phyloP scores from a whole-genome alignment of 2,888 invertebrate genomes.

The Torymus tubicola region DNA sequence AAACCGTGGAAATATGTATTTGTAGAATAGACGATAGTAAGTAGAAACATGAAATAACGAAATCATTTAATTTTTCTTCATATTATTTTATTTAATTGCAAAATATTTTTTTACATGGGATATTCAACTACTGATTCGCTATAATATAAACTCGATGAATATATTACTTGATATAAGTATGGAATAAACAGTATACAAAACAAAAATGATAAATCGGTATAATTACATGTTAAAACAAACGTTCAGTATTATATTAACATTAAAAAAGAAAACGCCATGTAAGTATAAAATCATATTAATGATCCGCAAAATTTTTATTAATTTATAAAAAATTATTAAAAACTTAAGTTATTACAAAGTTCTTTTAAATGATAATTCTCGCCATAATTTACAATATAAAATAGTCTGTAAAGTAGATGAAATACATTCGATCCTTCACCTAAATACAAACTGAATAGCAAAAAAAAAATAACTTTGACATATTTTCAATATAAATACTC shows the following conservation, averaged over 20 bases:
- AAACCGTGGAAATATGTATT: too few species aligned
- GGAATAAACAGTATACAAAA: slow-evolving; percentile 21
- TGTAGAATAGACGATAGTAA: too few species aligned
- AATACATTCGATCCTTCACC: slow-evolving; percentile 34
- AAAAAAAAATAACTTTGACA: slow-evolving; percentile 9
- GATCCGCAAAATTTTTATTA: too few species aligned
- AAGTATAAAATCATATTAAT: too few species aligned
- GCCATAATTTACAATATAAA: slow-evolving; percentile 16
- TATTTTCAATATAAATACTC: slow-evolving; percentile 7
- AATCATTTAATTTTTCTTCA: too few species aligned
- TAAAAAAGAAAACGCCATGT: background rate
- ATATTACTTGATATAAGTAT: slow-evolving; percentile 26
- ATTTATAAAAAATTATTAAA: slow-evolving; percentile 8
- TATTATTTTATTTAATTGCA: too few species aligned
- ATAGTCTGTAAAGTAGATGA: background rate
- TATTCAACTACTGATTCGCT: too few species aligned
- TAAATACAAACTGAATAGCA: slow-evolving; percentile 5
- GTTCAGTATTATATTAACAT: slow-evolving; percentile 4
- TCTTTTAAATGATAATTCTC: background rate
- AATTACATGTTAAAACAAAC: slow-evolving; percentile 18
- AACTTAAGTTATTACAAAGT: background rate
- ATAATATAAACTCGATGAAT: background rate
- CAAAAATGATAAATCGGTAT: slow-evolving; percentile 11
- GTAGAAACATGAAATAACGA: too few species aligned
- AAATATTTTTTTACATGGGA: too few species aligned